These are phyloP conservation scores for Celastrina argiolus DNA, from an alignment of 2,888 invertebrate genomes.

Conservation along the genomic window DNA sequence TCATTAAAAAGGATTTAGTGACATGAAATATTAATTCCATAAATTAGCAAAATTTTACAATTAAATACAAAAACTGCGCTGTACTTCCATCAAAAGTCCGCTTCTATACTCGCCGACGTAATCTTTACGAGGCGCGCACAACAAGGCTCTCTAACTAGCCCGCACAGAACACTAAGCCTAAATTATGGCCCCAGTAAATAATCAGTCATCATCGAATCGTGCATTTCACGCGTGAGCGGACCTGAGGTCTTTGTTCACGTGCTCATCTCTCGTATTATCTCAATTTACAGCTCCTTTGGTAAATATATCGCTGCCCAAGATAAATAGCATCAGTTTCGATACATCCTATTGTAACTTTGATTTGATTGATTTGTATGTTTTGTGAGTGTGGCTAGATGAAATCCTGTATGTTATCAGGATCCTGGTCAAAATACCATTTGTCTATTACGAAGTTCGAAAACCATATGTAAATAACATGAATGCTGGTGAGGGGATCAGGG, in stretches of 20 bases:
- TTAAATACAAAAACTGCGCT: too few relatives aligned
- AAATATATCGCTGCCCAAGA: constrained; percentile 15
- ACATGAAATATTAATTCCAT: too few relatives aligned
- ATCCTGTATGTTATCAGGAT: neutral
- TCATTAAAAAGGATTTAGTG: too few relatives aligned
- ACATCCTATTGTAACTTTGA: neutral
- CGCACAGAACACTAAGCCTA: constrained; percentile 62
- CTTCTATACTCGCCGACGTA: constrained; percentile 45
- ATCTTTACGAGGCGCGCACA: constrained; percentile 55
- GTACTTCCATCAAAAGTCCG: constrained; percentile 31
- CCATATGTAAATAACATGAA: too few relatives aligned
- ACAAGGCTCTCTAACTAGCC: constrained; percentile 74
- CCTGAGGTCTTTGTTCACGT: constrained; percentile 30
- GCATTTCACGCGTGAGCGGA: constrained; percentile 42
- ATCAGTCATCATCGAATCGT: constrained; percentile 53
- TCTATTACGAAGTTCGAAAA: too few relatives aligned
- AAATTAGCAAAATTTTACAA: too few relatives aligned
- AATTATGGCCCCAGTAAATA: constrained; percentile 62
- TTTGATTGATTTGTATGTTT: neutral
- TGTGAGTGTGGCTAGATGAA: too few relatives aligned
- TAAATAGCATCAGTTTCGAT: neutral
- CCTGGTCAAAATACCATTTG: too few relatives aligned
- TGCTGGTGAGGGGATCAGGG: too few relatives aligned
- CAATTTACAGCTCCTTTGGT: constrained; percentile 18
- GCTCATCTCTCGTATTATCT: constrained; percentile 15